Base-by-base conservation (phyloP, 1,140 invertebrate genomes). In the Pygmarrhopalites habei region DNA sequence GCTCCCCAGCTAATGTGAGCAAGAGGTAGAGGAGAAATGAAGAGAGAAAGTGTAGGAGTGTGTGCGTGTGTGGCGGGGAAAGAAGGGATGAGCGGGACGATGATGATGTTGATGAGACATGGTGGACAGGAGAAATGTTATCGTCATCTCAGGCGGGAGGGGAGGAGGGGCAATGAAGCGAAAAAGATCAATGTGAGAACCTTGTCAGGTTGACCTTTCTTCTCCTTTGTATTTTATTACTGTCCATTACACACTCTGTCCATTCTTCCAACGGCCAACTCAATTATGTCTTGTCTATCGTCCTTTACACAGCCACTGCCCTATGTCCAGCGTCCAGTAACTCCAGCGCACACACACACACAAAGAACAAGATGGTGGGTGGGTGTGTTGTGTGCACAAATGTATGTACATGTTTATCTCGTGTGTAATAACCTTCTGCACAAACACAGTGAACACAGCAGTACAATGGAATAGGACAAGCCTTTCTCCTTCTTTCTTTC, bases 281-380 rank as follows among this genome's bases (percentile, higher is more conserved):
- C 44, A 46, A 46, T 46, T 46, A 46, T 46, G 44, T 46, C 44
- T n/a, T 46, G 44, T 46, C 44, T n/a, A 46, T n/a, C 44, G n/a
- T n/a, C n/a, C n/a, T n/a, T n/a, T n/a, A n/a, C n/a, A n/a, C n/a
- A n/a, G n/a, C n/a, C n/a, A n/a, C n/a, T n/a, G n/a, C n/a, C n/a
- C n/a, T n/a, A n/a, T n/a, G n/a, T n/a, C n/a, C n/a, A n/a, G n/a
- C n/a, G n/a, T n/a, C n/a, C n/a, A n/a, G n/a, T n/a, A n/a, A n/a
- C n/a, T n/a, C n/a, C n/a, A n/a, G n/a, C n/a, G n/a, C n/a, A n/a
- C n/a, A n/a, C n/a, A n/a, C n/a, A n/a, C n/a, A n/a, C n/a, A n/a
- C n/a, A n/a, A n/a, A n/a, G n/a, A n/a, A n/a, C n/a, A n/a, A n/a
- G n/a, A n/a, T n/a, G n/a, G n/a, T n/a, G n/a, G n/a, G n/a, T n/a